Evolutionary conservation across 2,888 invertebrate genomes (phyloP).

Genomic region (Sinohyriopsis cumingii): DNA sequence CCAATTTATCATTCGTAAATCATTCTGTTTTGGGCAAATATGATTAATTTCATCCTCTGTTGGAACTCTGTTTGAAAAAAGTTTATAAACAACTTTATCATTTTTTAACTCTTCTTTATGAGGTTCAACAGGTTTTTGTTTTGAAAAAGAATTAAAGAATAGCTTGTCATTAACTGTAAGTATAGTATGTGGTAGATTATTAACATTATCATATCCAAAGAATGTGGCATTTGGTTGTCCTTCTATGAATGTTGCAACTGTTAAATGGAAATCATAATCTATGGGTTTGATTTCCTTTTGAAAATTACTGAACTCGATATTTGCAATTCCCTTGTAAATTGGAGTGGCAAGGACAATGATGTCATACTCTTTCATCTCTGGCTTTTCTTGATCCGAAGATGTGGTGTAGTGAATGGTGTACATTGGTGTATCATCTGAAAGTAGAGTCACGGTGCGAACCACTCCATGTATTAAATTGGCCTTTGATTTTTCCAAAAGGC

Average conservation of each 20-base stretch:
- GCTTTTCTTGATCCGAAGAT: conserved; percentile 14
- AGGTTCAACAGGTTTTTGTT: conserved; percentile 60
- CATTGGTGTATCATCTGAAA: conserved; percentile 43
- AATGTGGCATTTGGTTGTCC: conserved; percentile 74
- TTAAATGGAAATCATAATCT: conserved; percentile 73
- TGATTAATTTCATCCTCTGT: conserved; percentile 71
- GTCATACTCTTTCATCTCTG: conserved; percentile 72
- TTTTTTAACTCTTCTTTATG: conserved; percentile 46
- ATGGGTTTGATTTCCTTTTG: conserved; percentile 47
- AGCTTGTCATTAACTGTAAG: conserved; percentile 73
- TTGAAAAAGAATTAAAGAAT: conserved; percentile 74
- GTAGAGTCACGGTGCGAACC: conserved; percentile 60
- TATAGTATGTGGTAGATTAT: conserved; percentile 69
- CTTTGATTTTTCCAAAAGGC: conserved; percentile 66
- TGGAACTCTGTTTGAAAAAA: conserved; percentile 76
- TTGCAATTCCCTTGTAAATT: conserved; percentile 65
- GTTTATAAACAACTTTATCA: conserved; percentile 74
- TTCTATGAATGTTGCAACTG: conserved; percentile 76
- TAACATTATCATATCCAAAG: conserved; percentile 70
- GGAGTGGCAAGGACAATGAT: conserved; percentile 78
- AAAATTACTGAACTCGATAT: conserved; percentile 74
- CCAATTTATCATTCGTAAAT: conserved; percentile 60
- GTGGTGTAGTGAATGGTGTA: conserved; percentile 54
- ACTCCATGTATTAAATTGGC: conserved; percentile 70
- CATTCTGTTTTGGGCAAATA: conserved; percentile 72